Evolutionary conservation across 2,888 invertebrate genomes (phyloP).

Genomic region (Chesias legatella): DNA sequence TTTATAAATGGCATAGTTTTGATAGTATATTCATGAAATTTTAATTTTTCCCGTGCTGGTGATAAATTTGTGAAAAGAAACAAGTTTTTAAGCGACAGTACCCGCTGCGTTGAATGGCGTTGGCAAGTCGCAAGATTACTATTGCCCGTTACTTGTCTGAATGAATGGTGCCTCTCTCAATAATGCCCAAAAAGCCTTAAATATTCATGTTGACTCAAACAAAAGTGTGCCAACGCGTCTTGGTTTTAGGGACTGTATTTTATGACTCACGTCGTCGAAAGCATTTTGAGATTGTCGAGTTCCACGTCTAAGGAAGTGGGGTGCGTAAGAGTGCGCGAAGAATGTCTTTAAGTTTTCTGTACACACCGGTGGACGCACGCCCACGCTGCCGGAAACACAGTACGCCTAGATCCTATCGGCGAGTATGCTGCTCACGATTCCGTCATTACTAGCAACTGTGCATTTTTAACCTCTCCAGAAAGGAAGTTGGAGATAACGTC

Average conservation of each 20-base stretch:
- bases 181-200: slow-evolving; percentile 56
- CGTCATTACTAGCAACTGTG: slow-evolving; percentile 69
- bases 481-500: slow-evolving; percentile 60
- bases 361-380: slow-evolving; percentile 47
- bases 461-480: slow-evolving; percentile 59
- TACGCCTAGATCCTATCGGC: slow-evolving; percentile 62
- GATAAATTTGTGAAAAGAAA: background rate
- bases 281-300: slow-evolving; percentile 49
- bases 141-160: slow-evolving; percentile 77
- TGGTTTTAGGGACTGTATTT: slow-evolving; percentile 37
- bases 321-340: slow-evolving; percentile 61
- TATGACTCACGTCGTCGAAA: slow-evolving; percentile 28
- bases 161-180: slow-evolving; percentile 68
- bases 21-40: no score
- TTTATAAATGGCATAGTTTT: no score
- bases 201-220: slow-evolving; percentile 33
- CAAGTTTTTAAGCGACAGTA: slow-evolving; percentile 44
- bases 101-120: slow-evolving; percentile 68
- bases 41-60: background rate
- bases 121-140: slow-evolving; percentile 68
- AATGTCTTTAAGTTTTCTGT: slow-evolving; percentile 44
- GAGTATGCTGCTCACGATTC: slow-evolving; percentile 65
- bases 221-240: slow-evolving; percentile 40
- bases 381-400: slow-evolving; percentile 71
- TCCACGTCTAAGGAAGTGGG: slow-evolving; percentile 44